phyloP scores from a whole-genome alignment of 92 coral and sea anemone species.

The Phymanthus crucifer region DNA sequence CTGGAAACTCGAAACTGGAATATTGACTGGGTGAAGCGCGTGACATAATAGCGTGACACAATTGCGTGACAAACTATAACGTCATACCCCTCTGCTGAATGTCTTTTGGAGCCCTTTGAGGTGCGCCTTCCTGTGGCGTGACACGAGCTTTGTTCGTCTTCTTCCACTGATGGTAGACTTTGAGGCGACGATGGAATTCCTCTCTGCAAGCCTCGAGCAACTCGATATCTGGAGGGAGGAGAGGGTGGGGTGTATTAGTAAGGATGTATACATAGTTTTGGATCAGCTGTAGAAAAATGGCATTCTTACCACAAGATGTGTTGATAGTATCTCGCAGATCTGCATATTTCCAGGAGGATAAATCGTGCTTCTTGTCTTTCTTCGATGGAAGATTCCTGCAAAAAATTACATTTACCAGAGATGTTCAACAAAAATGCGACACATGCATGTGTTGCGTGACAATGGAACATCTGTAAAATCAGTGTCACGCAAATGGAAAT shows the following conservation, averaged over 20 bases:
- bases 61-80: constrained; percentile 1
- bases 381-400: constrained; percentile 57
- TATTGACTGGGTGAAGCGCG: neutral
- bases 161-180: constrained; percentile 99
- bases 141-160: constrained; percentile 88
- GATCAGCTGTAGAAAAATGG: neutral
- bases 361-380: constrained; percentile 76
- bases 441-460: neutral
- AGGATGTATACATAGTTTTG: neutral
- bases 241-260: neutral
- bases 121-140: constrained; percentile 60
- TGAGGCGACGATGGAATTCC: constrained; percentile 95
- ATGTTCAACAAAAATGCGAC: too few relatives aligned
- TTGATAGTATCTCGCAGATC: constrained; percentile 96
- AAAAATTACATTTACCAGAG: neutral
- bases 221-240: constrained; percentile 75
- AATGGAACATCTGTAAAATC: too few relatives aligned
- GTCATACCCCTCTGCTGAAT: constrained; percentile 57
- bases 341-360: constrained; percentile 92
- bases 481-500: neutral
- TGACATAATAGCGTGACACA: neutral
- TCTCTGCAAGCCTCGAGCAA: constrained; percentile 85
- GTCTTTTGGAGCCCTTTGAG: constrained; percentile 97
- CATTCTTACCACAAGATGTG: constrained; percentile 91
- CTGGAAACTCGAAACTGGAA: too few relatives aligned